Evolutionary conservation across 2,113 vertebrate species (phyloP).

Genomic region (Phoxinus phoxinus): DNA sequence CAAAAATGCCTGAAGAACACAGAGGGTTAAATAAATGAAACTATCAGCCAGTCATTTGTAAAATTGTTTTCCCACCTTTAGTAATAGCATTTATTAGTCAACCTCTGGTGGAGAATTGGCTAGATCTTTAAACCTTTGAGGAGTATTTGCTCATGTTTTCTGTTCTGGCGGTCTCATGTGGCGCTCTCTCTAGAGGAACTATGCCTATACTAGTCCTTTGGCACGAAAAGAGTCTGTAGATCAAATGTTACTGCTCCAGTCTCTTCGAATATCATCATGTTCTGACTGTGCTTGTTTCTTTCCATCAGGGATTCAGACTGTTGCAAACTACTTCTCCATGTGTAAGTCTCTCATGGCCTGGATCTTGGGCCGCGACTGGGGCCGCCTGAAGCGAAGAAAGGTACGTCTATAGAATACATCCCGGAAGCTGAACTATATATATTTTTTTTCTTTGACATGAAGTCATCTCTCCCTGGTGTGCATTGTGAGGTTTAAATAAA

Average conservation of each 20-base stretch:
- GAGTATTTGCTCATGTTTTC: background rate
- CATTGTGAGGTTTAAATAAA: conserved; percentile 24
- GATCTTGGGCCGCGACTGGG: conserved; percentile 69
- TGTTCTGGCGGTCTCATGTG: background rate
- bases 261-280: background rate
- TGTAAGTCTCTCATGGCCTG: conserved; percentile 69
- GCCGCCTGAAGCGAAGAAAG: conserved; percentile 66
- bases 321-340: conserved; percentile 71
- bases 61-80: background rate
- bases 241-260: background rate
- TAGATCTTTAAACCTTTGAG: background rate
- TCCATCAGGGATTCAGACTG: conserved; percentile 63
- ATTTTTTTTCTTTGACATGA: background rate
- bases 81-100: background rate
- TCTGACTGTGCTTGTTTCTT: background rate
- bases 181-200: background rate
- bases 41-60: background rate
- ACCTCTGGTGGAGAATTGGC: background rate
- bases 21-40: background rate
- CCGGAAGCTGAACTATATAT: background rate
- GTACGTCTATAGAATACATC: conserved; percentile 31
- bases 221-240: background rate
- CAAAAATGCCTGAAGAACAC: too few relatives aligned
- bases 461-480: background rate
- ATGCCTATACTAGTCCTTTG: background rate